These are phyloP conservation scores for Chrysotoxum bicinctum DNA, from an alignment of 2,888 invertebrate genomes.

Conservation along the genomic window DNA sequence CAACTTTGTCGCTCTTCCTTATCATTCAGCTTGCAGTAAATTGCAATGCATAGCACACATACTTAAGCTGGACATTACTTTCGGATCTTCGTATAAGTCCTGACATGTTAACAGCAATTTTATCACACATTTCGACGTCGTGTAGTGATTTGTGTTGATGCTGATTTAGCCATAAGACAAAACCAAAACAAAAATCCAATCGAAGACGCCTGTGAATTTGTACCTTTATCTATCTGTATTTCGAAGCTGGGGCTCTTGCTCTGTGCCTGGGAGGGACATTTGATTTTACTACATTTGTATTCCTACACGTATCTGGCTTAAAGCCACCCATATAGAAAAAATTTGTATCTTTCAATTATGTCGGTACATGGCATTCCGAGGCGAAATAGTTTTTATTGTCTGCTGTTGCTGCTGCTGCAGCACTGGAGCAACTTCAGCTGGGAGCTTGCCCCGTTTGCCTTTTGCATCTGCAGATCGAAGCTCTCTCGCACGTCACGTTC, in stretches of 20 bases:
- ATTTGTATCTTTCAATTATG: constrained; percentile 64
- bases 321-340: constrained; percentile 63
- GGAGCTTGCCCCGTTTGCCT: constrained; percentile 1
- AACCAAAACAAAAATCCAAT: constrained; percentile 1
- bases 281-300: constrained; percentile 18
- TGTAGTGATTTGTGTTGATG: constrained; percentile 56
- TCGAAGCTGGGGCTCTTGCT: neutral
- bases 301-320: constrained; percentile 12
- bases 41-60: neutral
- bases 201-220: neutral
- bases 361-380: constrained; percentile 51
- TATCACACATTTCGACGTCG: constrained; percentile 50
- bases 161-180: constrained; percentile 55
- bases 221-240: neutral
- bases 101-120: constrained; percentile 58
- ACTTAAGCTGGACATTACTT: neutral
- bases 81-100: constrained; percentile 9
- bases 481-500: neutral
- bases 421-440: constrained; percentile 9
- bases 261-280: constrained; percentile 39
- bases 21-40: neutral
- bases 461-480: constrained; percentile 28
- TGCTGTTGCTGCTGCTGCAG: neutral
- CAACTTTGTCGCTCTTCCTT: constrained; percentile 40
- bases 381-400: constrained; percentile 51